Percentiles rank a stretch among this genome's conserved stretches.
Evolutionary conservation across 2,888 invertebrate species (phyloP).

Genomic region (Nesidiocoris tenuis): DNA sequence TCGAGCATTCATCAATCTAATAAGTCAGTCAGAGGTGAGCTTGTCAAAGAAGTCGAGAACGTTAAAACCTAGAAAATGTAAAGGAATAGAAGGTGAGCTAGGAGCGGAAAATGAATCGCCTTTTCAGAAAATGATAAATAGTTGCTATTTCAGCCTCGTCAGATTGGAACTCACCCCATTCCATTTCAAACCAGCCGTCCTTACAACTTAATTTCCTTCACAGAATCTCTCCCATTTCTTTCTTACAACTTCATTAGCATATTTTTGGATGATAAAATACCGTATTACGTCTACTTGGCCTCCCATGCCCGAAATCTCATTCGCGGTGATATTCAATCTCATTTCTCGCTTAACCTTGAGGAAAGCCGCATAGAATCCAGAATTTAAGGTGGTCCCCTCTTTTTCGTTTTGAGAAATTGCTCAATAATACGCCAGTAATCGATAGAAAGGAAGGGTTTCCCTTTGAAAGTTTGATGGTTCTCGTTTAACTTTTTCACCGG

Average conservation of each 20-base stretch:
- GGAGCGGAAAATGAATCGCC: background rate
- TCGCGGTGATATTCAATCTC: slow-evolving; percentile 25
- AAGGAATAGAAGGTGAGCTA: background rate
- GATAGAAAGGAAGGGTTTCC: too few relatives aligned
- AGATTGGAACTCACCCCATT: slow-evolving; percentile 1
- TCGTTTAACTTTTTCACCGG: too few relatives aligned
- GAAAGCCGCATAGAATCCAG: background rate
- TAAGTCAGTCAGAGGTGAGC: too few relatives aligned
- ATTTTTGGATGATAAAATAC: slow-evolving; percentile 28
- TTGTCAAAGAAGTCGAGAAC: too few relatives aligned
- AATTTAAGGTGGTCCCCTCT: background rate
- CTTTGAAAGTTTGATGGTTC: too few relatives aligned
- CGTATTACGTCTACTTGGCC: slow-evolving; percentile 6
- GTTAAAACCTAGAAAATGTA: too few relatives aligned
- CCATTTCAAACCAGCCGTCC: background rate
- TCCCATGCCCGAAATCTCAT: slow-evolving; percentile 2
- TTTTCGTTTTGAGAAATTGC: background rate
- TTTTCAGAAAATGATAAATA: slow-evolving; percentile 6
- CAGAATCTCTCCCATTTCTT: slow-evolving; percentile 33
- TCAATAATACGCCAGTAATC: too few relatives aligned
- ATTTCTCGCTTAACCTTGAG: slow-evolving; percentile 29
- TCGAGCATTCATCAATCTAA: too few relatives aligned
- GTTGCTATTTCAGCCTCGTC: slow-evolving; percentile 1
- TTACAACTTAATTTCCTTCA: slow-evolving; percentile 33
- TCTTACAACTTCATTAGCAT: slow-evolving; percentile 33